These are phyloP conservation scores for Porites evermanni DNA, from an alignment of 92 coral and sea anemone species.

Conservation along the genomic window DNA sequence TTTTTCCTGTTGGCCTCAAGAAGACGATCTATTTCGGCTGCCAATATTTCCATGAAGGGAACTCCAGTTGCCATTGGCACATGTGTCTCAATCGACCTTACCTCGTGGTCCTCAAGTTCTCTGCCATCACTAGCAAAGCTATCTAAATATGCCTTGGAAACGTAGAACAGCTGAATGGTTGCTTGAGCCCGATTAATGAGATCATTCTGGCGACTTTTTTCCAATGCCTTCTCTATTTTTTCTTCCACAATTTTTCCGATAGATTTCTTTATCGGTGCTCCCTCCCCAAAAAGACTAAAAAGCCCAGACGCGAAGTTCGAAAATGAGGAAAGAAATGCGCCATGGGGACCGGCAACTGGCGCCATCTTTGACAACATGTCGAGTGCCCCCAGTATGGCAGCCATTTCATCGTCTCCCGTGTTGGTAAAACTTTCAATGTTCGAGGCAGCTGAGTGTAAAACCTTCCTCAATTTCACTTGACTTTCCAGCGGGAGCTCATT, in stretches of 20 bases:
- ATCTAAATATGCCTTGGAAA: conserved; percentile 15
- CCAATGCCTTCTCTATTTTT: conserved; percentile 9
- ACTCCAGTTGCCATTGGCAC: background rate
- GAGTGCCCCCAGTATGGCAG: too few species aligned
- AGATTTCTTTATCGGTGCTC: background rate
- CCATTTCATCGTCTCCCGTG: too few species aligned
- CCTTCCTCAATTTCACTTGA: too few species aligned
- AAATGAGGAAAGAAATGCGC: too few species aligned
- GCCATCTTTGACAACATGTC: too few species aligned
- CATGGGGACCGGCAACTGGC: too few species aligned
- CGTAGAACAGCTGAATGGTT: background rate
- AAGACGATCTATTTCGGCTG: background rate
- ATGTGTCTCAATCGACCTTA: background rate
- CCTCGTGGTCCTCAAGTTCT: background rate
- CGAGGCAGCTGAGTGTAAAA: too few species aligned
- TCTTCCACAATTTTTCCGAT: conserved; percentile 15
- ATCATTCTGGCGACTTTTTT: background rate
- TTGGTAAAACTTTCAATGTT: too few species aligned
- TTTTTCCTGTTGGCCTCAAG: background rate
- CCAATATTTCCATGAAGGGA: conserved; percentile 10
- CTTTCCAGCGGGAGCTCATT: too few species aligned
- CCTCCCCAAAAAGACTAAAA: too few species aligned
- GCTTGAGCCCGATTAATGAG: background rate
- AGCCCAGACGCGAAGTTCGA: too few species aligned
- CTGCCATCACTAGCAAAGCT: background rate